These are phyloP conservation scores for Drosophila mimica DNA, from an alignment of 2,888 invertebrate genomes.

Conservation along the genomic window DNA sequence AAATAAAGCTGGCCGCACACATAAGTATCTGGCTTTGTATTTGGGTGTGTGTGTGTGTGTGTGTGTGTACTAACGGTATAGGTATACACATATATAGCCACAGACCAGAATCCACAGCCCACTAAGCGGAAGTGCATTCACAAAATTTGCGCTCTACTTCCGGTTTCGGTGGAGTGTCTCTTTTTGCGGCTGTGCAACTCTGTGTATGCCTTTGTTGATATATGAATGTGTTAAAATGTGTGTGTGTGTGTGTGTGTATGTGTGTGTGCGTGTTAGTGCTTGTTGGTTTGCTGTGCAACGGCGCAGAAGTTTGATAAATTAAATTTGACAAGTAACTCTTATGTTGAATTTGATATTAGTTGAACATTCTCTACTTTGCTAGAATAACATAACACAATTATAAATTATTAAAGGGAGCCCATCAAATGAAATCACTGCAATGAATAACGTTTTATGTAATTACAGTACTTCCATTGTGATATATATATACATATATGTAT, in stretches of 20 bases:
- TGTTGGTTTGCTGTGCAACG: constrained; percentile 52
- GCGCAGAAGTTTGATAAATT: constrained; percentile 75
- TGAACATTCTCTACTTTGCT: background rate
- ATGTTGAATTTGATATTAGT: constrained; percentile 43
- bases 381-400: constrained; percentile 29
- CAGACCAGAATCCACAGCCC: constrained; percentile 19
- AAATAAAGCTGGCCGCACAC: constrained; percentile 12
- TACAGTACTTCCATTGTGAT: background rate
- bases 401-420: constrained; percentile 34
- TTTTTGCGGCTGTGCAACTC: constrained; percentile 22
- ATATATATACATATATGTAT: background rate
- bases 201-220: background rate
- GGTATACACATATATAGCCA: background rate
- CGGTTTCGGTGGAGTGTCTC: constrained; percentile 66
- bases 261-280: background rate
- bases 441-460: background rate
- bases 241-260: constrained; percentile 1
- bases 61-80: background rate
- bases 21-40: constrained; percentile 4
- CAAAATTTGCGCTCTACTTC: constrained; percentile 74
- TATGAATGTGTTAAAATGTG: constrained; percentile 6
- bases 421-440: background rate
- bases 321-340: constrained; percentile 48
- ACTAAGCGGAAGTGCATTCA: constrained; percentile 73
- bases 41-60: background rate